These are phyloP conservation scores for Crotalus viridis DNA, from an alignment of 2,113 vertebrate species.

Conservation along the genomic window DNA sequence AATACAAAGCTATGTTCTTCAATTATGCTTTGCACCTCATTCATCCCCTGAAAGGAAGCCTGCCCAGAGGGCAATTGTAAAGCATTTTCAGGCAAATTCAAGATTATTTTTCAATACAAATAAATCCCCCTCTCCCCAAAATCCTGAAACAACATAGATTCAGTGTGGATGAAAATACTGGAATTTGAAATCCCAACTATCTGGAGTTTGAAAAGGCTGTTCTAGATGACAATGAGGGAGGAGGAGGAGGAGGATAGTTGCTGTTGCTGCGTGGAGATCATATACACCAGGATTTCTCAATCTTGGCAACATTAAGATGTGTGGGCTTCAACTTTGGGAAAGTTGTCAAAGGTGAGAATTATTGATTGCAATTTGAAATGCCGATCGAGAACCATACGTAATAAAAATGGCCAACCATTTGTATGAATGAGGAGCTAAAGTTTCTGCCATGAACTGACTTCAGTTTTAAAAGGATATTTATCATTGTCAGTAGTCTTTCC, in stretches of 20 bases:
- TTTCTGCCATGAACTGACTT: background rate
- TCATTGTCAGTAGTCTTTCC: background rate
- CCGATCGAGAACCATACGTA: background rate
- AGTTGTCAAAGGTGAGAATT: background rate
- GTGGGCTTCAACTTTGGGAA: background rate
- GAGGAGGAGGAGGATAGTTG: background rate
- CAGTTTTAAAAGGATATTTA: background rate
- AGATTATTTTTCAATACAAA: background rate
- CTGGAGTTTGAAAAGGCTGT: background rate
- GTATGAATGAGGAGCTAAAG: background rate
- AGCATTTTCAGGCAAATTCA: background rate
- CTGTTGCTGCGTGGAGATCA: background rate
- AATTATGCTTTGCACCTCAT: background rate
- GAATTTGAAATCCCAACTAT: background rate
- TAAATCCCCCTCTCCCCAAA: background rate
- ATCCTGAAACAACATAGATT: background rate
- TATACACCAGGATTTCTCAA: background rate
- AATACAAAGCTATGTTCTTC: background rate
- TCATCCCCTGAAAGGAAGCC: background rate
- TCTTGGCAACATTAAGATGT: background rate
- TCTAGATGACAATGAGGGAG: background rate
- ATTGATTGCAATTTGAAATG: background rate
- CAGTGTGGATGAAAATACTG: background rate
- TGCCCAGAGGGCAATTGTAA: background rate
- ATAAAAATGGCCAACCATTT: background rate